Evolutionary conservation across 2,888 invertebrate genomes (phyloP).

Genomic region (Drosophila neotestacea): DNA sequence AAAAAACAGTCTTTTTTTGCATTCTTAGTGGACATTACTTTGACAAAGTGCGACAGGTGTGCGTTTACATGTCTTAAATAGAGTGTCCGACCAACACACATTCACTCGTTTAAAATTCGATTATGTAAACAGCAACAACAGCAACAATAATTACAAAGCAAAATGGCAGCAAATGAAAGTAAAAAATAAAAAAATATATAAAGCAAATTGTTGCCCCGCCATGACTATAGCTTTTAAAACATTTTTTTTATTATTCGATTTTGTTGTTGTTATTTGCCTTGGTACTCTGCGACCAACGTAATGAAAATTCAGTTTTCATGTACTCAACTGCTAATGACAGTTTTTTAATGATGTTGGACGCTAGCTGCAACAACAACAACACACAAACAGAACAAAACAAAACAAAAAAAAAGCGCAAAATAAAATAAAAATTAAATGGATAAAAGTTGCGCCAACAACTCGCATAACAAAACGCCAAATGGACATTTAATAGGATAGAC

Average conservation of each 20-base stretch:
- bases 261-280: constrained; percentile 32
- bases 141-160: constrained; percentile 58
- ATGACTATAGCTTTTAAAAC: constrained; percentile 60
- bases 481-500: constrained; percentile 80
- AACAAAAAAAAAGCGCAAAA: neutral
- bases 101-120: constrained; percentile 67
- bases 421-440: constrained; percentile 71
- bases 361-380: constrained; percentile 36
- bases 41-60: constrained; percentile 59
- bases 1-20: constrained; percentile 19
- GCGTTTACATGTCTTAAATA: constrained; percentile 58
- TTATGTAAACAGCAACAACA: constrained; percentile 59
- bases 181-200: constrained; percentile 18
- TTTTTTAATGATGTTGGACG: constrained; percentile 79
- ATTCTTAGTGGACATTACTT: constrained; percentile 31
- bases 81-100: constrained; percentile 37
- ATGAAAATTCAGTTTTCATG: constrained; percentile 80
- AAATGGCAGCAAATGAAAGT: constrained; percentile 30
- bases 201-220: constrained; percentile 45
- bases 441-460: constrained; percentile 74
- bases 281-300: constrained; percentile 53
- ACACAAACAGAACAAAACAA: constrained; percentile 12
- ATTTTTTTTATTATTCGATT: constrained; percentile 36
- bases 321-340: constrained; percentile 81
- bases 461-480: constrained; percentile 74